A percentile compares a stretch with the other conserved stretches of the same genome.
phyloP scores from a whole-genome alignment of 2,113 vertebrate species.

The Gallinago media region DNA sequence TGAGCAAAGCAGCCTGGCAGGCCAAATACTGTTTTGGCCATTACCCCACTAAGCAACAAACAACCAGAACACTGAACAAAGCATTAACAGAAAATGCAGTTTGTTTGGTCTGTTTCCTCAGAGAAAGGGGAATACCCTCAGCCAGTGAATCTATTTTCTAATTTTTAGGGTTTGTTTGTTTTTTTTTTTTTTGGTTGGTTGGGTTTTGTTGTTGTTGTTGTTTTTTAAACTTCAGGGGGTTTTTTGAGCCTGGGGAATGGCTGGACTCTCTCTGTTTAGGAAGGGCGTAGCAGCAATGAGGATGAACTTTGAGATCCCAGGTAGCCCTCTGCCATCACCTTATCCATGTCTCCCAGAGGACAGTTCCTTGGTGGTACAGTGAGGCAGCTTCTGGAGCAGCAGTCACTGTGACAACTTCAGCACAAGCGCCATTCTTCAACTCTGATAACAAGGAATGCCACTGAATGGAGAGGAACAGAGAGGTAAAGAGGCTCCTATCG shows the following conservation, averaged over 20 bases:
- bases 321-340: not conserved
- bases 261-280: not conserved
- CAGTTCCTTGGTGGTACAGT: not conserved
- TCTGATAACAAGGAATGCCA: not conserved
- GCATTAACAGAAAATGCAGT: not conserved
- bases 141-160: not conserved
- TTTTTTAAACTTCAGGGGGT: no score
- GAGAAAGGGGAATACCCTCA: not conserved
- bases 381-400: not conserved
- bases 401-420: not conserved
- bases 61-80: not conserved
- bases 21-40: not conserved
- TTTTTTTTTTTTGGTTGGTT: not conserved
- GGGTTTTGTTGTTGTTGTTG: no score
- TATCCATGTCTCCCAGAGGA: not conserved
- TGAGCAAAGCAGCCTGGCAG: not conserved
- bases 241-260: not conserved
- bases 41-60: not conserved
- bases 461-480: not conserved
- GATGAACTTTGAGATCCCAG: not conserved
- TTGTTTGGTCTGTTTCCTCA: not conserved
- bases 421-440: not conserved
- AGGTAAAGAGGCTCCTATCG: not conserved
- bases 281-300: not conserved
- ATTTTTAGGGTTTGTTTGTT: no score